Base-by-base conservation (phyloP, 2,888 invertebrate genomes). In the Drosophila prostipennis region DNA sequence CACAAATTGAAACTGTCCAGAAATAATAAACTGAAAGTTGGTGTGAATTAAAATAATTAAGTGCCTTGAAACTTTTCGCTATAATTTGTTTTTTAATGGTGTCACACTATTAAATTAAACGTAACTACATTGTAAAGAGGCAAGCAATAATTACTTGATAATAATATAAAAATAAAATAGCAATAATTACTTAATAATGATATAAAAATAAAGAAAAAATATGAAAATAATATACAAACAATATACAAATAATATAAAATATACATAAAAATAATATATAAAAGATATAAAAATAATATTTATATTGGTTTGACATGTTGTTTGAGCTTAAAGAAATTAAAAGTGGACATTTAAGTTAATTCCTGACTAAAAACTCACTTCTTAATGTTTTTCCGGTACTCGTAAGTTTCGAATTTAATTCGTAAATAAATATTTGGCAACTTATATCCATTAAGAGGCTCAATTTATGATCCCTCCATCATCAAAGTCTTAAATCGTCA, bases 1-100 rank as follows among this genome's bases (percentile, higher is more conserved):
- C 52, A 10, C 34, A 56, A 57, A 57, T 57, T 36, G 26, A 57
- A 57, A 57, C 42, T 36, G 13, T 11, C 7, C 29, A 16, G 37
- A 57, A 52, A 52, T 29, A 34, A 57, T 52, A 13, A 52, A 53
- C 26, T 3, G 10, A 52, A 36, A 29, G 16, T 37, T 53, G 16
- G 7, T 13, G 16, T 19, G 29, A 53, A 53, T 19, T 39, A n/a
- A 37, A 57, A 29, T 57, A 53, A 53, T 14, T 29, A 16, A 52
- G 13, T 10, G 56, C 13, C 13, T 13, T 16, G n/a, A 26, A 57
- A 16, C 26, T 51, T 51, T 37, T 16, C 1, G 0, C 11, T 5
- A n/a, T 13, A 2, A 11, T 43, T 8, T 8, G 1, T 16, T 16
- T 37, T 51, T 49, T 2, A 2, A 3, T 36, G 34, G 34, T 11